Conservation (phyloP, 2,888 invertebrate genomes). For the Phengaris alcon region DNA sequence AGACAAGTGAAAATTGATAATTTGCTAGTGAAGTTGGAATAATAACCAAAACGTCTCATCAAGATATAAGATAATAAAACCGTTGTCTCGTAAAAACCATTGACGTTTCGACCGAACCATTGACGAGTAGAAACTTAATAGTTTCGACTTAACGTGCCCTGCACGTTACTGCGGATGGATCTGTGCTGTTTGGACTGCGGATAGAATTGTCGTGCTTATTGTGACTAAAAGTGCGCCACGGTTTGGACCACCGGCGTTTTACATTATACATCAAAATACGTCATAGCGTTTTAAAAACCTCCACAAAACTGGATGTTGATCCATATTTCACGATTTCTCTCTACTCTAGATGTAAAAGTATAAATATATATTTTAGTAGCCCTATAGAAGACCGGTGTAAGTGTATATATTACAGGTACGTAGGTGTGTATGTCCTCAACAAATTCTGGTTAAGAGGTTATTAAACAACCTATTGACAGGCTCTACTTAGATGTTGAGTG, state of each 20-base stretch:
- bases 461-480: constrained; percentile 19
- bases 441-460: constrained; percentile 14
- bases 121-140: not conserved
- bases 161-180: too few relatives aligned
- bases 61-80: constrained; percentile 7
- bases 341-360: not conserved
- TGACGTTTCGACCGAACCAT: not conserved
- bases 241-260: too few relatives aligned
- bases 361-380: not conserved
- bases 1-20: not conserved
- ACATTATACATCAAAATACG: too few relatives aligned
- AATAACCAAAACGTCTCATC: not conserved
- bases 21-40: not conserved
- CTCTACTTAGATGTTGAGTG: constrained; percentile 16
- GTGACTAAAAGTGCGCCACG: too few relatives aligned
- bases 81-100: constrained; percentile 9
- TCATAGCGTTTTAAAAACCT: too few relatives aligned
- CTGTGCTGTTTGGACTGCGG: too few relatives aligned
- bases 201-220: too few relatives aligned
- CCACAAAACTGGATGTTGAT: not conserved
- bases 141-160: too few relatives aligned
- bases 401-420: not conserved
- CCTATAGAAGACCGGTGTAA: not conserved
- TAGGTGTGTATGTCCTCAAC: constrained; percentile 4
- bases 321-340: not conserved